These are phyloP conservation scores for Gymnogyps californianus DNA, from an alignment of 2,113 vertebrate genomes.

Conservation along the genomic window DNA sequence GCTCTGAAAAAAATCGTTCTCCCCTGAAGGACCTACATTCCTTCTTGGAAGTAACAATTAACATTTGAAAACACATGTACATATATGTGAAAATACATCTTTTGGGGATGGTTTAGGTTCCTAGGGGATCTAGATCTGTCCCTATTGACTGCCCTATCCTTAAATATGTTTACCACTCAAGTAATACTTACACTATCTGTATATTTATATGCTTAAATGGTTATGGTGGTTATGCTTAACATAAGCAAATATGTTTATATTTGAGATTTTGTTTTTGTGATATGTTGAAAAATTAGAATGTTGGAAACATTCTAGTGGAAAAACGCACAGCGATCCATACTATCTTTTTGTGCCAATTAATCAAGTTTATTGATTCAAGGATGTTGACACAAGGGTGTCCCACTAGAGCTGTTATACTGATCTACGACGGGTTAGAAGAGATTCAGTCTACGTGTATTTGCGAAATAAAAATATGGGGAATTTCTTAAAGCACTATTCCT, in stretches of 20 bases:
- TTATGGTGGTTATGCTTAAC: neutral
- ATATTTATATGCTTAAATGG: neutral
- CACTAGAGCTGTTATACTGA: neutral
- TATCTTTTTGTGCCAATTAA: neutral
- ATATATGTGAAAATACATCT: neutral
- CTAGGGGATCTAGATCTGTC: neutral
- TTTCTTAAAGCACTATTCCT: neutral
- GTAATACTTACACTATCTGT: neutral
- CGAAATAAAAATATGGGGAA: neutral
- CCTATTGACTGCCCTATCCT: neutral
- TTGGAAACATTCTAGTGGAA: neutral
- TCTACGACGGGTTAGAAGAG: neutral
- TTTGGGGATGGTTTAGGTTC: neutral
- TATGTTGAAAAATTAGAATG: neutral
- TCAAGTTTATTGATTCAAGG: neutral
- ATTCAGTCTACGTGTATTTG: neutral
- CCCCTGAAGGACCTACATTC: neutral
- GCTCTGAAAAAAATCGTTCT: accelerated
- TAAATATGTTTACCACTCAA: neutral
- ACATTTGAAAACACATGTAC: neutral
- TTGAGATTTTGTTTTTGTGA: neutral
- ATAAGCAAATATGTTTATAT: neutral
- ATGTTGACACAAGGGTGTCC: neutral
- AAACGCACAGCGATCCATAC: neutral
- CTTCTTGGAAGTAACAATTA: neutral